Percentiles rank a stretch among this genome's conserved stretches.
These are phyloP conservation scores for Eudasyphora cyanicolor DNA, from an alignment of 2,888 invertebrate species.

Conservation along the genomic window DNA sequence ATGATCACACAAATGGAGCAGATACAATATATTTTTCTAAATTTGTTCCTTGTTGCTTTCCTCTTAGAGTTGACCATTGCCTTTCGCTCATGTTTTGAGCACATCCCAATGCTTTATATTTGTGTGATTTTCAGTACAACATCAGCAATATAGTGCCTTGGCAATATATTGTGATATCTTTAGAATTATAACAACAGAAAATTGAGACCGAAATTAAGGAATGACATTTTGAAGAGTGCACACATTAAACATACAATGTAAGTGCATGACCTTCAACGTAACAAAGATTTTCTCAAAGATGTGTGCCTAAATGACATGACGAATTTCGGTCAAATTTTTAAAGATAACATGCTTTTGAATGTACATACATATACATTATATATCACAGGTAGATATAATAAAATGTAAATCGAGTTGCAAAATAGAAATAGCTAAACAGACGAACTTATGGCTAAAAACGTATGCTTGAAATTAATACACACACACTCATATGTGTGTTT, in stretches of 20 bases:
- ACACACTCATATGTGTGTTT: too few relatives aligned
- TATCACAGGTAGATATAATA: conserved; percentile 24
- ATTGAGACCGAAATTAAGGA: conserved; percentile 74
- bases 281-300: conserved; percentile 32
- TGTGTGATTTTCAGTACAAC: conserved; percentile 55
- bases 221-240: conserved; percentile 62
- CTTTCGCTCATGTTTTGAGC: conserved; percentile 52
- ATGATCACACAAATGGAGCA: conserved; percentile 67
- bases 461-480: too few relatives aligned
- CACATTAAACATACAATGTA: conserved; percentile 12
- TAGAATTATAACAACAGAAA: conserved; percentile 62
- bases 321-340: conserved; percentile 76
- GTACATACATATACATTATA: conserved; percentile 35
- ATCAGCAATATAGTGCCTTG: conserved; percentile 52
- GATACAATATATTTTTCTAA: conserved; percentile 63
- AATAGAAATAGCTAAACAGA: conserved; percentile 47
- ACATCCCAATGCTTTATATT: conserved; percentile 55
- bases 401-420: conserved; percentile 70
- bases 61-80: conserved; percentile 41
- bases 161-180: conserved; percentile 51
- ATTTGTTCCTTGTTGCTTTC: conserved; percentile 55
- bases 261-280: not conserved
- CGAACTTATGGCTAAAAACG: too few relatives aligned
- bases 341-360: conserved; percentile 30
- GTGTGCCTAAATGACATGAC: conserved; percentile 49